Base-by-base conservation (phyloP, 2,888 invertebrate genomes). In the Drosophila rellima region DNA sequence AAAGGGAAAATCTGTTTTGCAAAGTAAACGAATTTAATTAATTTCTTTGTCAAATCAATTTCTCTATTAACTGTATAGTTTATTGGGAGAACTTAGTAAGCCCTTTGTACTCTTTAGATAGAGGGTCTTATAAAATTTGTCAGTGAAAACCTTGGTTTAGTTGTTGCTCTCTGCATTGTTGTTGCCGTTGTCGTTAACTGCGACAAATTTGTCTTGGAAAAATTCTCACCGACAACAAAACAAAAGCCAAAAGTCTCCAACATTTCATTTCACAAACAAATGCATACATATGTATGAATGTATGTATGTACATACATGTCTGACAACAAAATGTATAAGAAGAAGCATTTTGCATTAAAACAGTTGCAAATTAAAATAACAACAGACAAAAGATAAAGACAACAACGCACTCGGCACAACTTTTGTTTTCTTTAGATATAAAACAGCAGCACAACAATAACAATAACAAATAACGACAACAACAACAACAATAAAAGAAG, bases 381-480 rank as follows among this genome's bases (percentile, higher is more conserved):
- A 71, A 66, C 20, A 71, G 31, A 55, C 23, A 37, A 59, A 45
- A 40, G n/a, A 59, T 55, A 63, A 54, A 60, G 52, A 40, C 59
- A 61, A 26, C 61, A 65, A 60, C 50, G 45, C 62, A 69, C 39
- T 62, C 55, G 59, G 54, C 66, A 80, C 68, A 78, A 78, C 87
- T 83, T 86, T 86, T 88, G 80, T 70, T 88, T 85, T 85, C 87
- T 83, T 86, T 86, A 64, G 37, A 55, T 44, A 72, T 55, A 57
- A 44, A 35, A 29, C 51, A 52, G 35, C 18, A 29, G 44, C 48
- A 26, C n/a, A 18, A 37, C 37, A 33, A 15, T 42, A 17, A 15
- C 42, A 17, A 37, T 29, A 29, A 15, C 15, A 23, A 35, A 31
- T 35, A 23, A 26, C 26, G 7, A 26, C 26, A 26, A 26, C 6